Conservation (phyloP, 1,140 invertebrate genomes). For the Helicoverpa armigera region DNA sequence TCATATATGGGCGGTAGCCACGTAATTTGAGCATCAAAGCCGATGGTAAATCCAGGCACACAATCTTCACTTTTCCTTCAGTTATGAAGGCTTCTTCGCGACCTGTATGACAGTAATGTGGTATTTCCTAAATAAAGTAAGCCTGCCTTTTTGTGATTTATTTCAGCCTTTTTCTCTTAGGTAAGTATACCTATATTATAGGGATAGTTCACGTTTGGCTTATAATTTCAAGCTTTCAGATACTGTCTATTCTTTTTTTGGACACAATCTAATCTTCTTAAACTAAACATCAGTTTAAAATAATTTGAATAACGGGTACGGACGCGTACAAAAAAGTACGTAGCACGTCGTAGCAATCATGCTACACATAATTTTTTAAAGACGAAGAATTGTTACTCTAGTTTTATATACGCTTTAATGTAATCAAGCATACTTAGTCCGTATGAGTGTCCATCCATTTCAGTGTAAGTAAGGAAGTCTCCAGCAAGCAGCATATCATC, state of each 20-base stretch:
- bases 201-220: no score
- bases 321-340: background rate
- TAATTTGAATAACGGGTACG: no score
- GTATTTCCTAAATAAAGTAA: background rate
- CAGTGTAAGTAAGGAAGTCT: constrained; percentile 79
- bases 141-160: constrained; percentile 17
- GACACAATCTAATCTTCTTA: no score
- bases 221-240: no score
- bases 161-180: background rate
- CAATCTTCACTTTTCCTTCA: constrained; percentile 74
- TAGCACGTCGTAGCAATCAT: background rate
- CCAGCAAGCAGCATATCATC: constrained; percentile 79
- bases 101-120: constrained; percentile 58
- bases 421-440: constrained; percentile 71
- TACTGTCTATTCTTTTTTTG: no score
- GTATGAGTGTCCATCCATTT: constrained; percentile 79
- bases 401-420: background rate
- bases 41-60: constrained; percentile 73
- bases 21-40: constrained; percentile 78
- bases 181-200: no score
- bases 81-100: constrained; percentile 76
- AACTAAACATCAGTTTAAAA: no score
- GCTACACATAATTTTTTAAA: background rate
- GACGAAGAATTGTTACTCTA: no score
- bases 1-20: constrained; percentile 74